Evolutionary conservation across 2,797 vertebrate species (phyloP), one percentile per base, ranked within the genome.

Genomic region (Anguilla marmorata): DNA sequence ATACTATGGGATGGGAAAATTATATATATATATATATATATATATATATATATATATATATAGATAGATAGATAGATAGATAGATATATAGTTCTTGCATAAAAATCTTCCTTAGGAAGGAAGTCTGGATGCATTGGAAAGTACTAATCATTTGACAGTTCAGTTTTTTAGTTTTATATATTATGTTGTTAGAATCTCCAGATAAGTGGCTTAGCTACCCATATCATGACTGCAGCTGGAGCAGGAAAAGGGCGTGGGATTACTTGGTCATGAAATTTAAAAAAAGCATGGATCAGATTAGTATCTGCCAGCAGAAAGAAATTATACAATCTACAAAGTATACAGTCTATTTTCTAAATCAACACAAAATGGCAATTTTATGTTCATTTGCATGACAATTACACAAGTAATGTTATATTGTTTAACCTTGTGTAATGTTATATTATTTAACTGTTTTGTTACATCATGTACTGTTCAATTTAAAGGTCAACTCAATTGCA

Each of bases 251-350:
- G 6, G 37, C 21, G 41, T 24, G 45, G 58, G 85, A 86, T 66
- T 86, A 86, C 37, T 63, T 63, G 85, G 19, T 86, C 63, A 60
- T 85, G 56, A 85, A 33, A 86, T 66, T 85, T 45, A 41, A 56
- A 85, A 85, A 85, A 60, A 33, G 56, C 69, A 85, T 60, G 48
- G 85, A 66, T 85, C 84, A 85, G 84, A 85, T 85, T 63, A 41
- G 24, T 37, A 60, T 85, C 85, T 85, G 56, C 66, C 58, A 85
- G n/a, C 84, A 85, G 84, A 86, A 66, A 86, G 33, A 60, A 69
- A 86, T 86, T 86, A 41, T 86, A 66, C 66, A 86, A 86, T 41
- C 85, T 60, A 86, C 37, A 8, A 56, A 63, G n/a, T 5, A 84
- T 33, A 45, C 41, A 45, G 5, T 45, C 41, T 45, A 45, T 14